These are phyloP conservation scores for Laticauda colubrina DNA, from an alignment of 2,113 vertebrate species.

Conservation along the genomic window DNA sequence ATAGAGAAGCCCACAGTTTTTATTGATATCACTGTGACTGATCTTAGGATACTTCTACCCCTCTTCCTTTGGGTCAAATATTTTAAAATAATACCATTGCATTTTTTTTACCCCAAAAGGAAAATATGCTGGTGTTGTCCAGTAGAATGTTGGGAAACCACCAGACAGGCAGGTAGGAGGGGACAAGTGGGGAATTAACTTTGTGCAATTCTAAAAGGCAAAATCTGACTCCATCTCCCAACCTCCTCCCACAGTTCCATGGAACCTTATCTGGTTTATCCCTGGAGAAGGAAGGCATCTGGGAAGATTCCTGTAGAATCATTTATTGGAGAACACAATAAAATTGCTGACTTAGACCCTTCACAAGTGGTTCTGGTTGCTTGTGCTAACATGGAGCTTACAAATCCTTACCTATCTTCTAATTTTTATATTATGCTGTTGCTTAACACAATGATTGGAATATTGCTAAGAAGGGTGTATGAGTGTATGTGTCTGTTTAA, in stretches of 20 bases:
- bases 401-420: fast-evolving
- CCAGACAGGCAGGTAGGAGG: background rate
- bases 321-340: background rate
- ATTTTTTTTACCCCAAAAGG: background rate
- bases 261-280: background rate
- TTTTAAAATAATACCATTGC: fast-evolving
- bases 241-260: background rate
- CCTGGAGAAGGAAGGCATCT: background rate
- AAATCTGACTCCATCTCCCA: background rate
- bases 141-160: background rate
- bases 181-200: background rate
- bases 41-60: background rate
- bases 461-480: fast-evolving
- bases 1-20: background rate
- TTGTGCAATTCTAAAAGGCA: background rate
- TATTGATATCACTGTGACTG: background rate
- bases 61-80: background rate
- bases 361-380: background rate
- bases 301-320: background rate
- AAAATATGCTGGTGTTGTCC: fast-evolving
- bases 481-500: background rate
- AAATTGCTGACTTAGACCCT: background rate
- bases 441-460: background rate
- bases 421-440: background rate
- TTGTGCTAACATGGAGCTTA: background rate